Evolutionary conservation across 2,113 vertebrate species (phyloP), one percentile per base, ranked within the genome.

Genomic region (Protobothrops mucrosquamatus): DNA sequence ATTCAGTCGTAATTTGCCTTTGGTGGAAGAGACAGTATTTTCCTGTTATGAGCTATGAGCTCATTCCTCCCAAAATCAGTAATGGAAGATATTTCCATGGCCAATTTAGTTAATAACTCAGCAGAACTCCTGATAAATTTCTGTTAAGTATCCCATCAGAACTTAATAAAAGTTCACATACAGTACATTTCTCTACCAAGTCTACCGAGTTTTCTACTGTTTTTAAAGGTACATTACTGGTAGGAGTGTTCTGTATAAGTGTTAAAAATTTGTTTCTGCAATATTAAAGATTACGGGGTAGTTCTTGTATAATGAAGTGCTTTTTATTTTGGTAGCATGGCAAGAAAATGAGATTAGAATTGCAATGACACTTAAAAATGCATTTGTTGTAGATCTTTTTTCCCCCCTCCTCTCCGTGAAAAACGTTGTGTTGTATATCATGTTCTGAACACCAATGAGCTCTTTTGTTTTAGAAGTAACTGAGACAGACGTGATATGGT

Each of bases 401-500:
- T 96, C 89, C 12, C 6, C 3, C 24, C 24, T 61, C 64, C 93
- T 89, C 46, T 81, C 14, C 0, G 23, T 29, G 46, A 93, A 95
- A 95, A 93, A 95, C 46, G 57, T 93, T 48, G 87, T 95, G 92
- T 93, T 96, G 93, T 95, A 96, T 96, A 94, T 95, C 46, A 3
- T 96, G 94, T 95, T 95, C 61, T 95, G 88, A 97, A 95, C 96
- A 96, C 97, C 95, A 97, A 1, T 95, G 93, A 94, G 95, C 91
- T 94, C 96, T 96, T 97, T 97, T 97, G 96, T 97, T 92, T 96
- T 93, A 94, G 95, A 96, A 95, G 96, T 95, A 95, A 95, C 95
- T 92, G 94, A 95, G 96, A 94, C 95, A 97, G 94, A 97, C 94
- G 94, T 97, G 97, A 95, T 93, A 6, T 94, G 96, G 95, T 97